Conservation (phyloP, 2,888 invertebrate genomes). For the Cephonodes hylas region DNA sequence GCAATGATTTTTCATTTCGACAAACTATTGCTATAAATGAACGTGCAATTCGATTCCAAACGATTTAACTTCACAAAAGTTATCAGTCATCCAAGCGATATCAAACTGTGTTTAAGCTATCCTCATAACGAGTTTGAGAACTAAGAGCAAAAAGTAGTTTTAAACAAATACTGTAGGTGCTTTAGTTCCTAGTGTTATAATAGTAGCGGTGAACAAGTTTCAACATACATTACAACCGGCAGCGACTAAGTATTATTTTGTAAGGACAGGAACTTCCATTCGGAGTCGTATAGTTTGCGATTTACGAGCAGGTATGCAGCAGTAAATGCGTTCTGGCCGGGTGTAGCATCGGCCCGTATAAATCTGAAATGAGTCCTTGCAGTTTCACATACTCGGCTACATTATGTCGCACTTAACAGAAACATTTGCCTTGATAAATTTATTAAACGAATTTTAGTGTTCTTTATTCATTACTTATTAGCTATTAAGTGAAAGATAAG, state of each 20-base stretch:
- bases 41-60: neutral
- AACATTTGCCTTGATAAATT: neutral
- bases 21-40: neutral
- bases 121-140: neutral
- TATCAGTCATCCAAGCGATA: neutral
- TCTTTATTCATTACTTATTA: no score
- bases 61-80: neutral
- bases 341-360: slow-evolving; percentile 5
- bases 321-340: slow-evolving; percentile 6
- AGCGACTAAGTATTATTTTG: neutral
- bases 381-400: neutral
- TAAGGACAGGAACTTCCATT: neutral
- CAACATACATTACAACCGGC: neutral
- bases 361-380: slow-evolving; percentile 9
- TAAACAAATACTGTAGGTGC: neutral
- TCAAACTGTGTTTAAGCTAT: neutral
- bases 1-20: neutral
- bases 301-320: slow-evolving; percentile 7
- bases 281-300: neutral
- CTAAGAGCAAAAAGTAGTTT: neutral
- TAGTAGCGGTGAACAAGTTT: neutral
- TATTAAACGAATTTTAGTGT: neutral
- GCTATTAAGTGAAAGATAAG: no score
- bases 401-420: neutral
- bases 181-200: neutral